Conservation (phyloP, 2,113 vertebrate genomes). For the Lagopus muta region DNA sequence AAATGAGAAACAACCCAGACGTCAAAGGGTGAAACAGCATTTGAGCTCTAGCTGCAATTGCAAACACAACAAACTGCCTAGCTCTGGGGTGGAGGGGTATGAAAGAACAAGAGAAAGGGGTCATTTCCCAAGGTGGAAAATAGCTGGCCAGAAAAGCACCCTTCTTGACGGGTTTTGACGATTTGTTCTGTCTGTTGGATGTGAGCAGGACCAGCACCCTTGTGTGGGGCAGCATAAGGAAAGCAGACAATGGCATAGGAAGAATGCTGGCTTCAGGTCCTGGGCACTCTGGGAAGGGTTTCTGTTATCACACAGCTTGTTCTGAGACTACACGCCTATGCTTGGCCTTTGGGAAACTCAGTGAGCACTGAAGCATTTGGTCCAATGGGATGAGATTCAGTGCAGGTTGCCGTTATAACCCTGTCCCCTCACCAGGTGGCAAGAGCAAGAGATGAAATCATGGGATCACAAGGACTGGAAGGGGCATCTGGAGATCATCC, state of each 20-base stretch:
- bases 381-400: neutral
- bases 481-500: no score
- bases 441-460: neutral
- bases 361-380: neutral
- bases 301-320: neutral
- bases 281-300: neutral
- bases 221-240: neutral
- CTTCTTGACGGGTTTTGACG: neutral
- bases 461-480: no score
- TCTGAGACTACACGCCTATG: neutral
- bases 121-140: neutral
- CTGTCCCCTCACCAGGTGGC: rapidly evolving
- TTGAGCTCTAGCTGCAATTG: rapidly evolving
- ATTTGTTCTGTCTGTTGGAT: neutral
- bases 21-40: neutral
- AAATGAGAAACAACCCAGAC: neutral
- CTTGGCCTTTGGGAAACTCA: neutral
- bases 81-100: neutral
- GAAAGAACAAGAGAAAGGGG: neutral
- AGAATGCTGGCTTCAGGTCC: neutral
- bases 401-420: neutral
- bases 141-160: neutral
- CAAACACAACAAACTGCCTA: rapidly evolving
- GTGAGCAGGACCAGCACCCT: neutral
- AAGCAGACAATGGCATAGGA: rapidly evolving